A percentile compares a stretch with the other conserved stretches of the same genome.
These are phyloP conservation scores for Augochlorella aurata DNA, from an alignment of 2,888 invertebrate genomes.

Conservation along the genomic window DNA sequence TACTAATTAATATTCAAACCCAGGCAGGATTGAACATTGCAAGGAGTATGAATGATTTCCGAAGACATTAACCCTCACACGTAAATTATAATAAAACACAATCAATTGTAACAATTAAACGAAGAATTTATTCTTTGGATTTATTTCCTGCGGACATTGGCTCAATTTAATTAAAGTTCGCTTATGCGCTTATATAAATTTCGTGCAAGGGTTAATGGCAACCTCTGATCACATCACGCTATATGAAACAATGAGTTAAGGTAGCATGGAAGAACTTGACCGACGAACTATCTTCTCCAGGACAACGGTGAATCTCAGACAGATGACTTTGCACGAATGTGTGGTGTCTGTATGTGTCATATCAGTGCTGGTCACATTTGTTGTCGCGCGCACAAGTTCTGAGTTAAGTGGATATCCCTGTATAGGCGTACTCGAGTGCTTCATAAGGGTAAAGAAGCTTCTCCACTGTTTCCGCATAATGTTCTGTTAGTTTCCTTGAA, in stretches of 20 bases:
- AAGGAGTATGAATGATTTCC: too few species aligned
- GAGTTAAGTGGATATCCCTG: slow-evolving; percentile 3
- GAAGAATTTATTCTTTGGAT: too few species aligned
- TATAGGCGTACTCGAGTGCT: neutral
- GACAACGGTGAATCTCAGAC: neutral
- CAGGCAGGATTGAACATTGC: too few species aligned
- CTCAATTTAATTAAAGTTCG: too few species aligned
- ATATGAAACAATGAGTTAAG: neutral
- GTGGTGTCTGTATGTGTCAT: neutral
- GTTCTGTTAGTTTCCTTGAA: slow-evolving; percentile 1
- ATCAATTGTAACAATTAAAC: too few species aligned
- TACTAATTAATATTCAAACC: too few species aligned
- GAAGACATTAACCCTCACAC: too few species aligned
- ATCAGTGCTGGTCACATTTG: neutral
- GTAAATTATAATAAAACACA: too few species aligned
- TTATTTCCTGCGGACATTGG: too few species aligned
- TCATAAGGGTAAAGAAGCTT: neutral
- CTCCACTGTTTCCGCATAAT: slow-evolving; percentile 1
- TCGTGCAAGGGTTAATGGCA: too few species aligned
- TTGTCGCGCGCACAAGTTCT: neutral
- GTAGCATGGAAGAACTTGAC: neutral
- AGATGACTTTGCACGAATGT: neutral
- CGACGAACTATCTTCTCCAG: neutral
- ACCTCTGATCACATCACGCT: neutral
- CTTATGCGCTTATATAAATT: too few species aligned